Percentiles rank a stretch among this genome's conserved stretches.
These are phyloP conservation scores for Stichodactyla helianthus DNA, from an alignment of 64 coral and sea anemone species.

Conservation along the genomic window DNA sequence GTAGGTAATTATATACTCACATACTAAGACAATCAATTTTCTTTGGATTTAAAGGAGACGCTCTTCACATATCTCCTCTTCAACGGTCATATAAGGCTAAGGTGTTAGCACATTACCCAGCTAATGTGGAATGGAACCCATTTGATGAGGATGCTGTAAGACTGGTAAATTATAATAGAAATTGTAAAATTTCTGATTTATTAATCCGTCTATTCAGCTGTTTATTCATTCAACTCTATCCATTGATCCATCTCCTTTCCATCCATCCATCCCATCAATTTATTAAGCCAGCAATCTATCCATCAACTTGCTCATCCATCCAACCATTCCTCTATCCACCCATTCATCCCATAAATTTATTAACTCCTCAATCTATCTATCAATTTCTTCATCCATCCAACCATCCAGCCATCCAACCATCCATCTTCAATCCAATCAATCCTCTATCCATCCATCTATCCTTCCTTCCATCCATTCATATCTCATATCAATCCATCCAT, in stretches of 20 bases:
- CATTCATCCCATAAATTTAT: not conserved
- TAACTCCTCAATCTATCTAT: not conserved
- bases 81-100: constrained; percentile 94
- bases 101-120: constrained; percentile 84
- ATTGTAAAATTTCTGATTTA: not conserved
- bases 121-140: constrained; percentile 96
- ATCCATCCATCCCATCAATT: not conserved
- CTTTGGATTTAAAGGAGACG: constrained; percentile 58
- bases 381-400: not conserved
- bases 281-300: not conserved
- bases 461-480: too few relatives aligned
- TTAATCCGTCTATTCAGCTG: not conserved
- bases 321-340: not conserved
- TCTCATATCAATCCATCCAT: too few relatives aligned
- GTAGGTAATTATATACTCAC: not conserved
- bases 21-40: not conserved
- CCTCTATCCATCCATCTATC: too few relatives aligned
- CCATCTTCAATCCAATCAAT: too few relatives aligned
- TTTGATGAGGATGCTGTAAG: constrained; percentile 97
- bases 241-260: not conserved
- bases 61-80: constrained; percentile 82
- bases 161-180: constrained; percentile 55
- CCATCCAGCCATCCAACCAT: too few relatives aligned
- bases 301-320: not conserved
- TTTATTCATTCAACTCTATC: not conserved